Base-by-base conservation (phyloP, 2,113 vertebrate genomes). In the Microtus oregoni region DNA sequence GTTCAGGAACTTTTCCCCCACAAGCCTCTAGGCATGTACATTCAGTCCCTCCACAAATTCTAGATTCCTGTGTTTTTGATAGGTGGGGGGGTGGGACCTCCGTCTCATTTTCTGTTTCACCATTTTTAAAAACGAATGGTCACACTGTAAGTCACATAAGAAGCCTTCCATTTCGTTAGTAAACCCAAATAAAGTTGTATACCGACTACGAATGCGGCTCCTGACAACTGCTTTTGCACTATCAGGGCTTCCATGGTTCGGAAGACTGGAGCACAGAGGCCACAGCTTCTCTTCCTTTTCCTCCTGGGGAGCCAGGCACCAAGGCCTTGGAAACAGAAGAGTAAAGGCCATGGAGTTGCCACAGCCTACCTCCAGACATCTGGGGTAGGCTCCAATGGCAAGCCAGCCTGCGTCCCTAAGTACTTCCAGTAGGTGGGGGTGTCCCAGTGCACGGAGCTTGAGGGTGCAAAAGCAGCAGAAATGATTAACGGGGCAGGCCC, bases 341-440 rank as follows among this genome's bases (percentile, higher is more conserved):
- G 0, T 15, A 3, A 22, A 73, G 55, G 70, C 89, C 63, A 28
- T 72, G 10, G 3, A 8, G 61, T n/a, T 47, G 89, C 72, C 28
- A 83, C 24, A 61, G 65, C 30, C 82, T 63, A 9, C n/a, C n/a
- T 89, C 85, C 68, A 9, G 35, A 92, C 89, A 92, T 96, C 96
- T 61, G 91, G 89, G 0, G n/a, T n/a, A n/a, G 15, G 65, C 96
- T 97, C 86, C 47, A 41, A 6, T 86, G 19, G 35, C 72, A 92
- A 94, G 63, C 78, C 86, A 92, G 96, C 91, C 97, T 96, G 96
- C 96, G 94, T 97, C 97, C 98, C 98, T 98, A 97, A 98, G 75
- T 98, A 90, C 98, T 98, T 98, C 98, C 98, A 98, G 98, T 97
- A 98, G 98, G 97, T 98, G 98, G 98, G 97, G 97, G 97, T 98